Base-by-base conservation (phyloP, 1,140 invertebrate genomes). In the Ceratitis capitata region DNA sequence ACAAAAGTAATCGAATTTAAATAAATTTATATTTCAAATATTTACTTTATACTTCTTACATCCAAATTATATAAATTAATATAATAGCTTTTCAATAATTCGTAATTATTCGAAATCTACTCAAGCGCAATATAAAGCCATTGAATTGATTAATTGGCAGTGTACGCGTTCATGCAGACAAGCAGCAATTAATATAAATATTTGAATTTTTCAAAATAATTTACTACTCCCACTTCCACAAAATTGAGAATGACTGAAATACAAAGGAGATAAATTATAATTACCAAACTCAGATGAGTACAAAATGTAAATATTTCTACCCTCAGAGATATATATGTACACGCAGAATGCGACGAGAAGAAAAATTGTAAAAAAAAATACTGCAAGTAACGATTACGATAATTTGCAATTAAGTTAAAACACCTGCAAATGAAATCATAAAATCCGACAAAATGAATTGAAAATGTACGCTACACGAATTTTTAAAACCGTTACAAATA, bases 321-420 rank as follows among this genome's bases (percentile, higher is more conserved):
- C n/a, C n/a, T n/a, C n/a, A n/a, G n/a, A n/a, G n/a, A n/a, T 3
- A 49, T 10, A 1, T 56, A 9, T 56, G n/a, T 56, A n/a, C 9
- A 9, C 23, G 51, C 23, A n/a, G 51, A 3, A n/a, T 19, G 35
- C n/a, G 5, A 9, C 1, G 45, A 45, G 23, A 78, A 19, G 69
- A 23, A 78, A 29, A 69, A 69, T 35, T 39, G 39, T 9, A 39
- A 12, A 12, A 45, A 78, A 45, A n/a, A n/a, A n/a, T n/a, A 23
- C 19, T 78, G n/a, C 69, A 26, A 45, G 69, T 78, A 78, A 45
- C 69, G 69, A 78, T 78, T 78, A 78, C 69, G 69, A 78, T 78
- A 78, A 78, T 78, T 78, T 78, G 69, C 69, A 78, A 78, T 78
- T 78, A 78, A 78, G 69, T 78, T 78, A 78, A 78, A 78, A 78